Base-by-base conservation (phyloP, 2,797 vertebrate species). In the Bucorvus abyssinicus region DNA sequence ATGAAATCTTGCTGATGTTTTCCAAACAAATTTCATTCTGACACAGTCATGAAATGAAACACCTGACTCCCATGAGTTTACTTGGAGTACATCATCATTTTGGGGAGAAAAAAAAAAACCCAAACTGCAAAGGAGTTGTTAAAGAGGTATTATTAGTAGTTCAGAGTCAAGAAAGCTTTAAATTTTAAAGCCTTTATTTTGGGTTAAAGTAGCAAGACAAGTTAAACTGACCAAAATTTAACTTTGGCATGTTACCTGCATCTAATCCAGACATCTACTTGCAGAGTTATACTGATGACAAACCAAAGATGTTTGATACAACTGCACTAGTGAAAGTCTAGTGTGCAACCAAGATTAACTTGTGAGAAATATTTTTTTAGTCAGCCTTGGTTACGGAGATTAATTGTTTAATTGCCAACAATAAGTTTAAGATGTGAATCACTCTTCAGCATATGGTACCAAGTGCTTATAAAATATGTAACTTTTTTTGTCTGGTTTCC, bases 391-490 rank as follows among this genome's bases (percentile, higher is more conserved):
- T 89, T 87, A 87, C n/a, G 83, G 42, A 94, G 38, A 85, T 83
- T 9, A 87, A 68, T 65, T 90, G 60, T 87, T 93, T 76, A 93
- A 87, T 94, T 92, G 83, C 49, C 86, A 93, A 70, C 50, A 71
- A 40, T 53, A 92, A 80, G 49, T 29, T 89, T 80, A 90, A 91
- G 59, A 84, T 5, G 55, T 85, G 50, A 92, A 74, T 84, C 84
- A 79, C 16, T 84, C 52, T 70, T 79, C 73, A 82, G 42, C 83
- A 82, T 26, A 90, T 16, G 34, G 70, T 55, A 94, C 70, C 60
- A 89, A 90, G 16, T n/a, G 30, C 52, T 53, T 65, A 65, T 23
- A 34, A 87, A 84, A 91, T 69, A 64, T 12, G 7, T 52, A 79
- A 71, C 34, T 73, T 22, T 81, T 73, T 94, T 61, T 94, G 85